A percentile compares a stretch with the other conserved stretches of the same genome.
phyloP scores from a whole-genome alignment of 2,888 invertebrate species.

The Morpho helenor region DNA sequence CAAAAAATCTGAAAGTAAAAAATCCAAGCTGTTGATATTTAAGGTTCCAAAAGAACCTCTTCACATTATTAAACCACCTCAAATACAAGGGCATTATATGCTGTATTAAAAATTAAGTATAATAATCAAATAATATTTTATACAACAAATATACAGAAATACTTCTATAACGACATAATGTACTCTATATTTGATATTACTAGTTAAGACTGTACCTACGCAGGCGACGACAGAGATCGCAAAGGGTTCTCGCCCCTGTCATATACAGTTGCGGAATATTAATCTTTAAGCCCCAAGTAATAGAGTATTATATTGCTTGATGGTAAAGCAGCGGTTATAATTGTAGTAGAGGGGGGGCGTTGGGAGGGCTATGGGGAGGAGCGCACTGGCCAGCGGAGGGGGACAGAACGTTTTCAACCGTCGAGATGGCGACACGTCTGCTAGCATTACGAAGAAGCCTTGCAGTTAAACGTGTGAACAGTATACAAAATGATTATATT shows the following conservation, averaged over 20 bases:
- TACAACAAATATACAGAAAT: background rate
- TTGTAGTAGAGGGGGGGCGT: slow-evolving; percentile 63
- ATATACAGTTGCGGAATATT: slow-evolving; percentile 45
- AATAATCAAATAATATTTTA: background rate
- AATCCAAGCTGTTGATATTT: too few species aligned
- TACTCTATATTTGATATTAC: slow-evolving; percentile 31
- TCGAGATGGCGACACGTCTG: slow-evolving; percentile 44
- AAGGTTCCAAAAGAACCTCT: too few species aligned
- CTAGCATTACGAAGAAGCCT: background rate
- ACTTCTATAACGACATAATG: slow-evolving; percentile 4
- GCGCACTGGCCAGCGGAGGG: slow-evolving; percentile 68
- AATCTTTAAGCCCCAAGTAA: slow-evolving; percentile 58
- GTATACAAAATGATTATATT: too few species aligned
- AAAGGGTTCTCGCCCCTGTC: slow-evolving; percentile 55
- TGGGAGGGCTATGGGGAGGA: slow-evolving; percentile 72
- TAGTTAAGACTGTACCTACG: slow-evolving; percentile 37
- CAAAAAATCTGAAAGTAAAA: too few species aligned
- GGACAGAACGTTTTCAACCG: slow-evolving; percentile 62
- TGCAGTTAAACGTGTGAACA: too few species aligned
- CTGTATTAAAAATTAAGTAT: too few species aligned
- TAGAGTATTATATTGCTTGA: slow-evolving; percentile 61
- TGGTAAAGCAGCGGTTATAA: slow-evolving; percentile 43
- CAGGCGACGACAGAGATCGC: slow-evolving; percentile 60
- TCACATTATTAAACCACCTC: too few species aligned
- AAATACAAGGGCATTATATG: too few species aligned